Evolutionary conservation across 2,888 invertebrate species (phyloP), one percentile per base, ranked within the genome.

Genomic region (Aphodius granarius): DNA sequence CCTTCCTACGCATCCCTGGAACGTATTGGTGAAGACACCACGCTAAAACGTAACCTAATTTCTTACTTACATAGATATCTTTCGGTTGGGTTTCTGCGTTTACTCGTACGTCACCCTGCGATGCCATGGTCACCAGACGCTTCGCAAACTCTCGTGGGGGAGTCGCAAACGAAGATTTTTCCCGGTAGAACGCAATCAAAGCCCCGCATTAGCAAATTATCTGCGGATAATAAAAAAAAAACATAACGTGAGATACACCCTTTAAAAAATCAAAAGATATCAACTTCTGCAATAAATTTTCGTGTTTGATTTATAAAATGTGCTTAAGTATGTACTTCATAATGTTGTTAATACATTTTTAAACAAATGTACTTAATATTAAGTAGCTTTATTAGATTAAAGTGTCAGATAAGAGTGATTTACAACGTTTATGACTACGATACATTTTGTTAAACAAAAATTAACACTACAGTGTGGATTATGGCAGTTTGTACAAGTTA

Each of bases 71-170:
- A 90, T 90, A 90, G 88, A 90, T 89, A 88, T 90, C 90, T 89
- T 89, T 90, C 89, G 93, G 92, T 91, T 93, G 93, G 90, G 92
- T 93, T 88, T 91, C 91, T 88, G 92, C 91, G 90, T 92, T 92
- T 90, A 93, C 92, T 91, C 92, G 91, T 88, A 92, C 92, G 89
- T 92, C 92, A 89, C 92, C 92, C 89, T 92, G 92, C 88, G 92
- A 92, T 87, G 92, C 92, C 90, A 87, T 87, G 43, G 43, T 43
- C 13, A 13, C 43, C 43, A 18, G 15, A 16, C 43, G 20, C 23
- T n/a, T 43, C 3, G 13, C 43, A 0, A 43, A 3, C 43, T 1
- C 66, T 66, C 5, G 66, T 18, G n/a, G 66, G n/a, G 18, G n/a
- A 66, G 19, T 19, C 66, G 66, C 5, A 5, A 13, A 0, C 0